Percentiles rank a stretch among this genome's conserved stretches.
Evolutionary conservation across 2,113 vertebrate genomes (phyloP).

Genomic region (Struthidea cinerea): DNA sequence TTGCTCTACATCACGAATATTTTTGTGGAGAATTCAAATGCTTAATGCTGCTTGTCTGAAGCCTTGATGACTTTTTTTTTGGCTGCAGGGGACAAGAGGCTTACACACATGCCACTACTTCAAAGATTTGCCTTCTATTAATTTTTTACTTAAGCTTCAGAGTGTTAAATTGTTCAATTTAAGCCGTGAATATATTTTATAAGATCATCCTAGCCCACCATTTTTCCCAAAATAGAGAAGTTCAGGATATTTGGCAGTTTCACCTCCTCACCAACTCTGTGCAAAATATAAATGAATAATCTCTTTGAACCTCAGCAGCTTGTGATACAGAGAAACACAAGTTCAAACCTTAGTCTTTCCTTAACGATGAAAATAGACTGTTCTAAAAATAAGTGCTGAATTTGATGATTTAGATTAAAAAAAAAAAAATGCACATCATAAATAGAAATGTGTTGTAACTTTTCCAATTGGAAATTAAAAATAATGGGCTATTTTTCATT

Average conservation of each 20-base stretch:
- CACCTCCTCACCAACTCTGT: constrained; percentile 40
- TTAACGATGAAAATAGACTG: constrained; percentile 38
- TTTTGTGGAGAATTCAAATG: constrained; percentile 50
- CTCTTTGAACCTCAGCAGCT: constrained; percentile 49
- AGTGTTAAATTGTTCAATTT: constrained; percentile 63
- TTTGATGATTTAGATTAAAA: constrained; percentile 30
- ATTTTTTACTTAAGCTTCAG: constrained; percentile 57
- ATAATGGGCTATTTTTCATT: constrained; percentile 63
- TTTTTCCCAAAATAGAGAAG: constrained; percentile 62
- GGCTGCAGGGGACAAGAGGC: constrained; percentile 59
- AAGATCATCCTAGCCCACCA: constrained; percentile 38
- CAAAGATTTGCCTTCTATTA: constrained; percentile 64
- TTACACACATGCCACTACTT: constrained; percentile 58
- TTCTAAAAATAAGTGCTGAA: constrained; percentile 61
- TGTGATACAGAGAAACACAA: constrained; percentile 29
- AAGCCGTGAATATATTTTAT: constrained; percentile 48
- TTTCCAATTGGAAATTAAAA: constrained; percentile 64
- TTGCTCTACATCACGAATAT: constrained; percentile 35
- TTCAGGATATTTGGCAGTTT: constrained; percentile 48
- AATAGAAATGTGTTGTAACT: constrained; percentile 56
- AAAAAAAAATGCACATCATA: constrained; percentile 19
- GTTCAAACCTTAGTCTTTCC: constrained; percentile 49
- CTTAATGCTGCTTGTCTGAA: constrained; percentile 57
- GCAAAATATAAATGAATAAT: constrained; percentile 54
- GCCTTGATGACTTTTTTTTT: constrained; percentile 49